Evolutionary conservation across 2,888 invertebrate species (phyloP), one percentile per base, ranked within the genome.

Genomic region (Willowsia nigromaculata): DNA sequence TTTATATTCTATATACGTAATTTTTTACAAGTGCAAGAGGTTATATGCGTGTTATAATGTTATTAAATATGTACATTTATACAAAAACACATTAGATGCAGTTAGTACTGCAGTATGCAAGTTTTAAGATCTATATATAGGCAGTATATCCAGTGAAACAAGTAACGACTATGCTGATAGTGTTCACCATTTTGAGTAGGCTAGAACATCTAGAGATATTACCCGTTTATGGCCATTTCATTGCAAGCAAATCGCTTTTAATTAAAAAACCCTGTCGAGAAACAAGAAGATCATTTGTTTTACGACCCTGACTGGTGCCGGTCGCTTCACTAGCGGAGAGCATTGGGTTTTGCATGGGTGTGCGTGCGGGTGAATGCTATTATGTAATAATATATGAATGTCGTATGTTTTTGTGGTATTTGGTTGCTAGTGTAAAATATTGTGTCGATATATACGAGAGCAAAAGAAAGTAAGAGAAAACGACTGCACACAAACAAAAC

Each of bases 161-260:
- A n/a, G 56, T 22, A 18, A 6, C 25, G 6, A 25, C 18, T 56
- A 18, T 56, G 56, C 27, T 25, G 15, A 27, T 18, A 27, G 68
- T 33, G 9, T 40, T 37, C 18, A 13, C 15, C 27, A 56, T 62
- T 59, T 22, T 62, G n/a, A 53, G 33, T 27, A 27, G 6, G 62
- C 62, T 27, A 13, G 30, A 62, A 71, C 40, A 71, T 71, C 43
- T 22, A 18, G 9, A 47, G 71, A 71, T 71, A 71, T 71, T 84
- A 22, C 71, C 37, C 53, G 68, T 85, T 85, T 74, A 85, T 85
- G 30, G 43, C 59, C 40, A 59, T 85, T 85, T 85, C 59, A 76
- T 76, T 43, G 85, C 22, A 47, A 76, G 76, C 85, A 85, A 85
- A 85, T 85, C 85, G 85, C 59, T 76, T 85, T 85, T 85, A 85